Conservation (phyloP, 2,113 vertebrate species). For the Microtus oregoni region DNA sequence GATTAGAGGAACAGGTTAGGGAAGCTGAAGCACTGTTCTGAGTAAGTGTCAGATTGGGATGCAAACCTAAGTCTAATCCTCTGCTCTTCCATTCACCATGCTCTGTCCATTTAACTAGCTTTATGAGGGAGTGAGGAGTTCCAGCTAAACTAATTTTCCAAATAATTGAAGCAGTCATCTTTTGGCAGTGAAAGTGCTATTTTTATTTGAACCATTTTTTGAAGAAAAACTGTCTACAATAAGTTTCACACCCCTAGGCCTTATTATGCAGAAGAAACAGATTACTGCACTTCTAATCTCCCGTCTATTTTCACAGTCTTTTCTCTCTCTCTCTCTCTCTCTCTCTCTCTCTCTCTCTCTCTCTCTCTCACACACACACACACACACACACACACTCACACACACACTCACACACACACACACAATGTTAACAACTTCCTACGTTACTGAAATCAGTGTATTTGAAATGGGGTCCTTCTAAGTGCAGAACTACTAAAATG, state of each 20-base stretch:
- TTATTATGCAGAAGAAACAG: conserved; percentile 73
- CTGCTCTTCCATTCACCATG: background rate
- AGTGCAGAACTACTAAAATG: conserved; percentile 45
- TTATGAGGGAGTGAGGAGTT: conserved; percentile 1
- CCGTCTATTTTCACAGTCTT: conserved; percentile 65
- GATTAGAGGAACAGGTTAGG: conserved; percentile 27
- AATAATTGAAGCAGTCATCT: conserved; percentile 64
- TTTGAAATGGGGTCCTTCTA: conserved; percentile 49
- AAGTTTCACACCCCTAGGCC: conserved; percentile 29
- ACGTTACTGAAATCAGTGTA: conserved; percentile 58
- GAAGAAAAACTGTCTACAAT: conserved; percentile 66
- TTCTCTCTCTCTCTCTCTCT: conserved; percentile 19
- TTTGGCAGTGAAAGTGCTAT: conserved; percentile 54
- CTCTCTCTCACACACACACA: too few relatives aligned
- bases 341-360: background rate
- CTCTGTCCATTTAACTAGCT: conserved; percentile 49
- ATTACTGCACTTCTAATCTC: conserved; percentile 70
- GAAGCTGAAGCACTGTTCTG: background rate
- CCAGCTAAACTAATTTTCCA: conserved; percentile 69
- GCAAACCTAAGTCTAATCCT: conserved; percentile 31
- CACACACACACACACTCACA: too few relatives aligned
- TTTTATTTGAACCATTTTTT: conserved; percentile 74
- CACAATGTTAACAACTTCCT: background rate
- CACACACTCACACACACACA: too few relatives aligned
- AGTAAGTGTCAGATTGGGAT: background rate